These are phyloP conservation scores for Carcinoscorpius rotundicauda DNA, from an alignment of 1,140 invertebrate species.

Conservation along the genomic window DNA sequence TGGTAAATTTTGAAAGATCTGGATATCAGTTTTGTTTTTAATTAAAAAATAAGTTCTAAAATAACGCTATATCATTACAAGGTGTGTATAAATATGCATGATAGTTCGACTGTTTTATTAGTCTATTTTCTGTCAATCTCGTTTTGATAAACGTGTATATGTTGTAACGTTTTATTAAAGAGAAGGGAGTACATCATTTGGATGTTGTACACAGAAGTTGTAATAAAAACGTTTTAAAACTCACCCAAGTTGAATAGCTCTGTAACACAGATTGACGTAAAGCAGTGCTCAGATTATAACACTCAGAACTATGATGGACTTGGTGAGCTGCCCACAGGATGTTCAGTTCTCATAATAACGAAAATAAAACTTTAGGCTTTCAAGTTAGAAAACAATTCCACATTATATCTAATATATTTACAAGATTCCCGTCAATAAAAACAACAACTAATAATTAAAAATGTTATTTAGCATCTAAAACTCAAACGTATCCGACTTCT, in stretches of 20 bases:
- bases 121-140: no score
- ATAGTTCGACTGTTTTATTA: no score
- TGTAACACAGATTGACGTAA: conserved; percentile 70
- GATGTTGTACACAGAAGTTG: no score
- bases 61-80: no score
- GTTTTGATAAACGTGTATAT: neutral
- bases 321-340: conserved; percentile 90
- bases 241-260: conserved; percentile 68
- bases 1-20: no score
- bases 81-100: no score
- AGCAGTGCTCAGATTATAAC: conserved; percentile 67
- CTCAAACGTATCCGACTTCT: no score
- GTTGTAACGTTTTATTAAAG: neutral
- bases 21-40: no score
- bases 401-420: neutral
- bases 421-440: neutral
- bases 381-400: neutral
- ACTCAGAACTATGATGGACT: conserved; percentile 90
- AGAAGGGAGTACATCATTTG: neutral
- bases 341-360: conserved; percentile 42
- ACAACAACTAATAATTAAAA: neutral
- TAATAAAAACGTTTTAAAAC: conserved; percentile 27
- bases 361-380: neutral
- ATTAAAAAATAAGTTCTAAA: no score
- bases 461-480: neutral